Evolutionary conservation across 2,888 invertebrate species (phyloP).

Genomic region (Acrocyrtus sp.): DNA sequence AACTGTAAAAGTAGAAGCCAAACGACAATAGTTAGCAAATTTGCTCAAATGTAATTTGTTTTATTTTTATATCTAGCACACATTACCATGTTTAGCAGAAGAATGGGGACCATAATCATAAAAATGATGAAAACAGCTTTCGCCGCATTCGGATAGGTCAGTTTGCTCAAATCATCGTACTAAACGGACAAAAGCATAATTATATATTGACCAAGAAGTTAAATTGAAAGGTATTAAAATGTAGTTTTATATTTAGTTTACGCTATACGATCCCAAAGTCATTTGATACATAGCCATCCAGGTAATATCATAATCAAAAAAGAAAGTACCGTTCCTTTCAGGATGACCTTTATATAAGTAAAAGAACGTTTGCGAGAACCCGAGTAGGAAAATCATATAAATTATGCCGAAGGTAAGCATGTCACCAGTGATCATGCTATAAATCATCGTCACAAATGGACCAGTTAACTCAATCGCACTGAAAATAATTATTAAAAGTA

Average conservation of each 20-base stretch:
- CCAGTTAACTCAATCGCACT: constrained; percentile 95
- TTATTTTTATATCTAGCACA: background rate
- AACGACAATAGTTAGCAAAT: background rate
- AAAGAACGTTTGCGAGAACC: constrained; percentile 95
- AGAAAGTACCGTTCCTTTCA: constrained; percentile 82
- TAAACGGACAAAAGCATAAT: constrained; percentile 66
- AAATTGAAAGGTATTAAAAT: background rate
- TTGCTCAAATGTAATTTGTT: background rate
- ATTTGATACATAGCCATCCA: constrained; percentile 99
- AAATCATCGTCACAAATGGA: constrained; percentile 99
- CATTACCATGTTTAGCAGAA: constrained; percentile 85
- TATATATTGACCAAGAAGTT: background rate
- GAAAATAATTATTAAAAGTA: constrained; percentile 64
- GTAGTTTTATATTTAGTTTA: constrained; percentile 69
- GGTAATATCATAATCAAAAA: constrained; percentile 86
- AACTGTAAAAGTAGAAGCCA: too few species aligned
- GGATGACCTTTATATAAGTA: constrained; percentile 94
- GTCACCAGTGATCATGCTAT: constrained; percentile 98
- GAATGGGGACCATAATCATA: constrained; percentile 97
- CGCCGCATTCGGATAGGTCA: constrained; percentile 90
- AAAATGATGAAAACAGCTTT: constrained; percentile 97
- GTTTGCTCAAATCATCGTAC: constrained; percentile 92
- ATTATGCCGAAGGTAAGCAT: constrained; percentile 99
- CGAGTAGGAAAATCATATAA: constrained; percentile 92
- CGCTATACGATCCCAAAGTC: constrained; percentile 97